Conservation (phyloP, 2,888 invertebrate species). For the Mechanitis messenoides region DNA sequence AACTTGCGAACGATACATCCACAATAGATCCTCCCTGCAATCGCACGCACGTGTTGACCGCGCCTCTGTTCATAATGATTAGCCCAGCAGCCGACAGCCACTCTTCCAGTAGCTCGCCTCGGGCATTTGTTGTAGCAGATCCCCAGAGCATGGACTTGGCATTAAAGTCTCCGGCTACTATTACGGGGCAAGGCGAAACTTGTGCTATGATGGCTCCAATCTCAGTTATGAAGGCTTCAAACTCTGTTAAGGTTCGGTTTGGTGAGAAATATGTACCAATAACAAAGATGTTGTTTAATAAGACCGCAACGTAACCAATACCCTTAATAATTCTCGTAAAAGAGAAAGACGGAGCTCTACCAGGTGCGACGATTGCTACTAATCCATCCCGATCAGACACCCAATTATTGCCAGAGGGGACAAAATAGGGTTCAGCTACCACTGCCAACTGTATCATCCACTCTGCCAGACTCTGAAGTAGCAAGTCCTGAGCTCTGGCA, state of each 20-base stretch:
- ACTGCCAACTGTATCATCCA: constrained; percentile 19
- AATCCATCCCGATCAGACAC: constrained; percentile 14
- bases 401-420: constrained; percentile 22
- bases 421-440: constrained; percentile 27
- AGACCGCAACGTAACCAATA: constrained; percentile 13
- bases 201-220: constrained; percentile 14
- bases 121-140: constrained; percentile 8
- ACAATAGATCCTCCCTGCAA: constrained; percentile 31
- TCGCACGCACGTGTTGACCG: constrained; percentile 27
- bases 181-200: constrained; percentile 12
- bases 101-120: constrained; percentile 11
- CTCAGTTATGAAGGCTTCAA: constrained; percentile 15
- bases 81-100: constrained; percentile 23
- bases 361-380: constrained; percentile 15
- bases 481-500: constrained; percentile 16
- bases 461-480: constrained; percentile 19
- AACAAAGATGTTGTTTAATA: constrained; percentile 14
- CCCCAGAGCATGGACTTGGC: constrained; percentile 20
- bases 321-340: constrained; percentile 10
- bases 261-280: constrained; percentile 24
- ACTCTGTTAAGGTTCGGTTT: constrained; percentile 12
- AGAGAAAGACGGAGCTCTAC: background rate
- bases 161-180: constrained; percentile 22
- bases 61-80: constrained; percentile 18
- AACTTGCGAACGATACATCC: constrained; percentile 23